phyloP scores from a whole-genome alignment of 2,113 vertebrate genomes.

The Corythoichthys intestinalis region DNA sequence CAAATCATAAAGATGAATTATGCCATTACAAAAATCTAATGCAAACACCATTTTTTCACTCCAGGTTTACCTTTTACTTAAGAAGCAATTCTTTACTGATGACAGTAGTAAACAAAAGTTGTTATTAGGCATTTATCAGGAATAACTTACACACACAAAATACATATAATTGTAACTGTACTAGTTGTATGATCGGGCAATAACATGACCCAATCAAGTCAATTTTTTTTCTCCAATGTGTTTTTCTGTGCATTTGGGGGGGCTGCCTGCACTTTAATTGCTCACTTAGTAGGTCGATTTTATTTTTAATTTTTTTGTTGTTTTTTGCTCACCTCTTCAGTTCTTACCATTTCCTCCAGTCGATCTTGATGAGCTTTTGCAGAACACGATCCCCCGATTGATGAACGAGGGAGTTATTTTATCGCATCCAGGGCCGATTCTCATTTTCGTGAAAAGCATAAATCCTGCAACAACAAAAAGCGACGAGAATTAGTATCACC shows the following conservation, averaged over 20 bases:
- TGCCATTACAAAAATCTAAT: background rate
- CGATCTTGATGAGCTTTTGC: constrained; percentile 36
- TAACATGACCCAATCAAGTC: background rate
- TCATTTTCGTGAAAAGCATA: constrained; percentile 55
- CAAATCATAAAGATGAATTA: too few species aligned
- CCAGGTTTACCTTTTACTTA: background rate
- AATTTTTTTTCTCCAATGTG: background rate
- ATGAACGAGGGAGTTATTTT: constrained; percentile 40
- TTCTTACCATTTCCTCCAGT: constrained; percentile 63
- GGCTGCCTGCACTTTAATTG: background rate
- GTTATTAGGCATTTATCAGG: too few species aligned
- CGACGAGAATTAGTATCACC: constrained; percentile 2
- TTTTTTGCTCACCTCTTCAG: constrained; percentile 55
- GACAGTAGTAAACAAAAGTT: background rate
- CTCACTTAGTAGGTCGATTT: constrained; percentile 21
- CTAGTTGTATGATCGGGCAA: background rate
- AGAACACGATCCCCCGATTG: constrained; percentile 34
- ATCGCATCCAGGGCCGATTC: constrained; percentile 37
- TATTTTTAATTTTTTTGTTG: background rate
- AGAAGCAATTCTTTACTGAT: background rate
- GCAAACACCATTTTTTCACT: background rate
- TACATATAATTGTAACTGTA: background rate
- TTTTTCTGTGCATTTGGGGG: background rate
- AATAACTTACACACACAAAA: too few species aligned
- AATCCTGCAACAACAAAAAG: constrained; percentile 41